Conservation (phyloP, 2,113 vertebrate species). For the Nothocercus nigrocapillus region DNA sequence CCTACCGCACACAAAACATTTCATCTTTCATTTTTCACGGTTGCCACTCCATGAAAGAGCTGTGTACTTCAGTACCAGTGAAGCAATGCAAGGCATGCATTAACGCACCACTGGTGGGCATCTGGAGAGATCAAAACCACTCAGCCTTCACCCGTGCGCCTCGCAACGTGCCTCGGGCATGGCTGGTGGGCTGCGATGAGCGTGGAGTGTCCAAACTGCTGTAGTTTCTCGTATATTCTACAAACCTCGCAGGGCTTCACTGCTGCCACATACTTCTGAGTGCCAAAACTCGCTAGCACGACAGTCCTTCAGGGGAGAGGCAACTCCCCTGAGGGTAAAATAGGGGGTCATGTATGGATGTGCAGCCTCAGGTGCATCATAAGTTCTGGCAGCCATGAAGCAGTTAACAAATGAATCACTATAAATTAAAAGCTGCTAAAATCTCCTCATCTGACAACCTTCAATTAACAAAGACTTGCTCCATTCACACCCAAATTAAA, state of each 20-base stretch:
- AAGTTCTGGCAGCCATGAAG: not conserved
- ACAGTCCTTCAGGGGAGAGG: not conserved
- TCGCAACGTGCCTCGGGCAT: not conserved
- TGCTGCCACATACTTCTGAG: not conserved
- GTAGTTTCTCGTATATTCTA: not conserved
- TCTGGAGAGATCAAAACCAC: not conserved
- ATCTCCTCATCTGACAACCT: slow-evolving; percentile 31
- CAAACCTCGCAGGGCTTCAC: not conserved
- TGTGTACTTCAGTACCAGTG: not conserved
- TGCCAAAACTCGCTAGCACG: not conserved
- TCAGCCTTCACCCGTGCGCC: not conserved
- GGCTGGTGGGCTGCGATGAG: not conserved
- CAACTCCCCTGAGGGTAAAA: not conserved
- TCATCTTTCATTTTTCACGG: not conserved
- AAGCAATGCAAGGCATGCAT: not conserved
- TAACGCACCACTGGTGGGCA: not conserved
- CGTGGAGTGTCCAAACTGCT: accelerated
- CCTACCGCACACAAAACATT: not conserved
- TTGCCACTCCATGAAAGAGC: not conserved
- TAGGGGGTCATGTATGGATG: accelerated
- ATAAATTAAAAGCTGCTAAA: not conserved
- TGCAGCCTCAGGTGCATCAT: too few relatives aligned
- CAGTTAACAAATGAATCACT: not conserved
- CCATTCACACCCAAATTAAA: slow-evolving; percentile 48
- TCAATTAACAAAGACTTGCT: slow-evolving; percentile 47